Conservation (phyloP, 2,888 invertebrate genomes). For the Melanchra persicariae region DNA sequence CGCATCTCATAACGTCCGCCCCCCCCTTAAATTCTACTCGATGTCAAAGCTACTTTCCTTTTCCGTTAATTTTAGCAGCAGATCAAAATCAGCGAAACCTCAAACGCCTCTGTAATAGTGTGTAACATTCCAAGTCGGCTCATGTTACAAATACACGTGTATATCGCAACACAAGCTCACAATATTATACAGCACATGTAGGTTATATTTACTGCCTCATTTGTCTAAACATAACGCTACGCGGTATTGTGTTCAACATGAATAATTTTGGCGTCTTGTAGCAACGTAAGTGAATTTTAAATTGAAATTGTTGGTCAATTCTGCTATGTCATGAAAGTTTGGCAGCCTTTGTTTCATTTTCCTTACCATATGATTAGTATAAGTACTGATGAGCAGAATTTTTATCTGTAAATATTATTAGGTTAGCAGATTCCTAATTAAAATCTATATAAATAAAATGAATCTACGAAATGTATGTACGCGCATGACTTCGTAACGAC, state of each 20-base stretch:
- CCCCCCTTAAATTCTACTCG: too few species aligned
- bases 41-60: background rate
- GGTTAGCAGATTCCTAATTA: too few species aligned
- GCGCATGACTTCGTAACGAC: too few species aligned
- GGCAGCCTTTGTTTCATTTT: too few species aligned
- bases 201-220: background rate
- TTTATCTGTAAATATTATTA: too few species aligned
- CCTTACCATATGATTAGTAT: too few species aligned
- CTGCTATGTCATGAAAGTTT: background rate
- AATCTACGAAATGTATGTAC: too few species aligned
- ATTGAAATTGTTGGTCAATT: background rate
- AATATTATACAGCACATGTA: background rate
- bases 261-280: slow-evolving; percentile 5
- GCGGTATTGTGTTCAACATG: background rate
- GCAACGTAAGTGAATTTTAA: background rate
- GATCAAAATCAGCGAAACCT: slow-evolving; percentile 7
- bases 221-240: background rate
- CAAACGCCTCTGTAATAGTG: background rate
- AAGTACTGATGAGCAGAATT: too few species aligned
- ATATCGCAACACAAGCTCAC: background rate
- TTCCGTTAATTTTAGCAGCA: background rate
- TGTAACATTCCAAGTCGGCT: slow-evolving; percentile 2
- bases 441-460: too few species aligned
- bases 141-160: slow-evolving; percentile 16
- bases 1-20: too few species aligned